Evolutionary conservation across 1,140 invertebrate species (phyloP), one percentile per base, ranked within the genome.

Genomic region (Meloidogyne exigua): DNA sequence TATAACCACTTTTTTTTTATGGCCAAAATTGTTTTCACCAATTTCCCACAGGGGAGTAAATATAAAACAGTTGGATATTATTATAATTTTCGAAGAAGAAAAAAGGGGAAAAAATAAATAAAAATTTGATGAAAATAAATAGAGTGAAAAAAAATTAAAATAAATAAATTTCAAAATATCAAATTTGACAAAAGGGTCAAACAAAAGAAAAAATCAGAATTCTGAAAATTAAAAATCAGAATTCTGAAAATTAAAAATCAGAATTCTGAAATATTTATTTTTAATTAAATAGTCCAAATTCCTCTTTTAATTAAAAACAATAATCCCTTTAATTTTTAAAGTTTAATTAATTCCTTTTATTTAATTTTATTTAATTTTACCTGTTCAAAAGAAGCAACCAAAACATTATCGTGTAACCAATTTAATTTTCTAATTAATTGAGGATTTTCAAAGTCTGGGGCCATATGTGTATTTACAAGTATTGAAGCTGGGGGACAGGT

Each of bases 361-460:
- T n/a, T n/a, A n/a, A n/a, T n/a, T n/a, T n/a, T n/a, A n/a, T n/a
- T n/a, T n/a, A n/a, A 32, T 32, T 32, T 32, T 32, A 32, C 28
- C 28, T 32, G 28, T 32, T 32, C 28, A 32, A 32, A 32, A 32
- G 49, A 79, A 57, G 81, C 81, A 15, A 82, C 72, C 10, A 82
- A 57, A 9, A 72, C 69, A 62, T 78, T 79, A 44, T 82, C 82
- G 42, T 84, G 80, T 65, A 84, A 76, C 81, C 81, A 82, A 69
- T 82, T 83, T 28, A 82, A 65, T 44, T 80, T 62, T 32, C 81
- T 62, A 64, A 82, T 72, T 39, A 82, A 66, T 64, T 82, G 81
- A 0, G 81, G 81, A 65, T 68, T 76, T 63, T 82, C 81, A 71
- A 82, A 82, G 68, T 82, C 81, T n/a, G 81, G 81, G 5, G 81